Evolutionary conservation across 1,140 invertebrate species (phyloP).

Genomic region (Thaumetopoea pityocampa): DNA sequence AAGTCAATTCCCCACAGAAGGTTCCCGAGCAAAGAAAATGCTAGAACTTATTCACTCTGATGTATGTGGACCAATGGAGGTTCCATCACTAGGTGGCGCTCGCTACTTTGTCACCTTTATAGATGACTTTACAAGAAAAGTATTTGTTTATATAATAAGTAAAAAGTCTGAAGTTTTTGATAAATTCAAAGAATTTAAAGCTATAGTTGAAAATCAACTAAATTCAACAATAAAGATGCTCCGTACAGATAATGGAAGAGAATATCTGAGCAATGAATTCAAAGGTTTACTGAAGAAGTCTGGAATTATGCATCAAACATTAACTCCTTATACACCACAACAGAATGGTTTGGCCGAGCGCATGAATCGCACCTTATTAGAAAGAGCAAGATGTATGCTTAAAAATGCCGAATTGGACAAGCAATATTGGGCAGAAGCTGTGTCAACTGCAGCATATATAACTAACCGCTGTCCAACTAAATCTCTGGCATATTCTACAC

Average conservation of each 20-base stretch:
- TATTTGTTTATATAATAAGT: constrained; percentile 55
- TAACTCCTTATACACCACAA: constrained; percentile 48
- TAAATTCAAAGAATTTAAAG: constrained; percentile 46
- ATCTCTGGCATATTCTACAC: constrained; percentile 17
- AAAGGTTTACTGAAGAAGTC: constrained; percentile 29
- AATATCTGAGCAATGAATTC: constrained; percentile 50
- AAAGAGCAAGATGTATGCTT: constrained; percentile 36
- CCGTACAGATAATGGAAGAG: constrained; percentile 61
- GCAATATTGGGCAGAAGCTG: constrained; percentile 25
- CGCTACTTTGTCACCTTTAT: constrained; percentile 64
- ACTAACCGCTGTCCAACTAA: constrained; percentile 28
- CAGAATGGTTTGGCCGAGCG: constrained; percentile 59
- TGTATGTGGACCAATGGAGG: constrained; percentile 62
- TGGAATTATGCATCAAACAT: constrained; percentile 41
- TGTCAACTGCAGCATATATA: constrained; percentile 24
- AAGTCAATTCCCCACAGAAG: constrained; percentile 17
- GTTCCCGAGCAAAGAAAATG: constrained; percentile 12
- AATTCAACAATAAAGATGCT: constrained; percentile 35
- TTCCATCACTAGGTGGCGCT: constrained; percentile 38
- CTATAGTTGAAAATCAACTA: constrained; percentile 41
- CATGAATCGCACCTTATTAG: constrained; percentile 42
- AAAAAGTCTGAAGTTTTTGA: constrained; percentile 51
- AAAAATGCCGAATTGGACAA: constrained; percentile 28
- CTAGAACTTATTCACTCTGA: constrained; percentile 50
- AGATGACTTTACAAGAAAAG: constrained; percentile 61